phyloP scores from a whole-genome alignment of 1,140 invertebrate species.

The Ceratina calcarata region DNA sequence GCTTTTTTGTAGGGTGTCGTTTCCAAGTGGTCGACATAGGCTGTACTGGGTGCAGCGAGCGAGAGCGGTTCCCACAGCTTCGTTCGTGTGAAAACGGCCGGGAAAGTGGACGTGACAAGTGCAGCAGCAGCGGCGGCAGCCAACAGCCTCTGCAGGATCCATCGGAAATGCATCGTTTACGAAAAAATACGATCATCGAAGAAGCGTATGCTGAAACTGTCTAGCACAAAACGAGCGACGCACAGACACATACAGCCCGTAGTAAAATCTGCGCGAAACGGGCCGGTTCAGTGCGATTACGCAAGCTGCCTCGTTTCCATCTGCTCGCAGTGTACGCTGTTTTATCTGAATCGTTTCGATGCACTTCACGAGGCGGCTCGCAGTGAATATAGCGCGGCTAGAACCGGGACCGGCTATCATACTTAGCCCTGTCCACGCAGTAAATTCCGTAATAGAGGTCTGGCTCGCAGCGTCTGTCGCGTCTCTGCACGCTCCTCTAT shows the following conservation, averaged over 20 bases:
- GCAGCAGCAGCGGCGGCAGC: slow-evolving; percentile 31
- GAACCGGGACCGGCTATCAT: slow-evolving; percentile 44
- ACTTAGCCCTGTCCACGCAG: slow-evolving; percentile 43
- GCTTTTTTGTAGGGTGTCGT: slow-evolving; percentile 63
- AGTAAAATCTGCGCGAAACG: background rate
- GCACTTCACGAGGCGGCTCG: slow-evolving; percentile 9
- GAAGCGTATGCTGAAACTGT: background rate
- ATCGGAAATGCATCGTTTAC: slow-evolving; percentile 41
- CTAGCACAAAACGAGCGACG: background rate
- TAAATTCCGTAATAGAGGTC: slow-evolving; percentile 56
- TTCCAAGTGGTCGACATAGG: slow-evolving; percentile 52
- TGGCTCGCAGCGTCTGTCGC: slow-evolving; percentile 5
- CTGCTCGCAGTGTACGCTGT: background rate
- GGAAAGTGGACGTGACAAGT: slow-evolving; percentile 74
- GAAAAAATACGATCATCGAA: slow-evolving; percentile 19
- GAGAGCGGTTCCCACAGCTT: slow-evolving; percentile 71
- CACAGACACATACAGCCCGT: background rate
- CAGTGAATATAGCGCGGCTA: slow-evolving; percentile 11
- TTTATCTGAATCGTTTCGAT: slow-evolving; percentile 41
- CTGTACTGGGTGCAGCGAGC: slow-evolving; percentile 62
- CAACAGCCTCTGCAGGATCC: slow-evolving; percentile 16
- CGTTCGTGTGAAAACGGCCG: slow-evolving; percentile 72
- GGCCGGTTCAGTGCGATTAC: slow-evolving; percentile 30
- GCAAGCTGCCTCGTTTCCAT: slow-evolving; percentile 13
- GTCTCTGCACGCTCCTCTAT: slow-evolving; percentile 29